These are phyloP conservation scores for Philereme transversata DNA, from an alignment of 2,888 invertebrate species.

Conservation along the genomic window DNA sequence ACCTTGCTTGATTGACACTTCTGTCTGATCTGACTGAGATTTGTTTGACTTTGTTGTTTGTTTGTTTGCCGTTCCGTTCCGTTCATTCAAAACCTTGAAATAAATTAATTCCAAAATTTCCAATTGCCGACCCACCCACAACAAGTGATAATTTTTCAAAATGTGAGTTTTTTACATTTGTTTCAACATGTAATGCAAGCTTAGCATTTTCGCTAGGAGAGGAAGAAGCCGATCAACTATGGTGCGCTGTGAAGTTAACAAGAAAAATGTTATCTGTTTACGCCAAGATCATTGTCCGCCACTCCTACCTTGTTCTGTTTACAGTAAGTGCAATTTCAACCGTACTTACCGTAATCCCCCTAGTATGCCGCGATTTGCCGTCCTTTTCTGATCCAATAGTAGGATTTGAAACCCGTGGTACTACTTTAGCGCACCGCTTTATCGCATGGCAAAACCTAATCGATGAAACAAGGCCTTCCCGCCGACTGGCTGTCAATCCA, in stretches of 20 bases:
- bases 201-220: constrained; percentile 49
- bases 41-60: too few relatives aligned
- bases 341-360: constrained; percentile 69
- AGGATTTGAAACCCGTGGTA: constrained; percentile 97
- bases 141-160: constrained; percentile 26
- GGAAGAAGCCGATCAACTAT: constrained; percentile 65
- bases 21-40: too few relatives aligned
- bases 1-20: too few relatives aligned
- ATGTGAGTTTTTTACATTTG: constrained; percentile 48
- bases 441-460: constrained; percentile 94
- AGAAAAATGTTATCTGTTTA: constrained; percentile 75
- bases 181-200: constrained; percentile 49
- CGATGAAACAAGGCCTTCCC: constrained; percentile 88
- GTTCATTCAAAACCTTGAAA: too few relatives aligned
- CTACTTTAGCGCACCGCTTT: constrained; percentile 90
- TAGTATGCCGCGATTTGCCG: constrained; percentile 81
- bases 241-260: constrained; percentile 59
- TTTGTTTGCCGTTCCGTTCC: too few relatives aligned
- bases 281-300: constrained; percentile 78
- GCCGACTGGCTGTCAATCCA: constrained; percentile 89
- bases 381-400: constrained; percentile 94
- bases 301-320: constrained; percentile 73
- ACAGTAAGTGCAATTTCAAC: constrained; percentile 68
- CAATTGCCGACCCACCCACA: too few relatives aligned
- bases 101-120: too few relatives aligned